Percentiles rank a stretch among this genome's conserved stretches.
Evolutionary conservation across 2,888 invertebrate genomes (phyloP).

Genomic region (Parasteatoda lunata): DNA sequence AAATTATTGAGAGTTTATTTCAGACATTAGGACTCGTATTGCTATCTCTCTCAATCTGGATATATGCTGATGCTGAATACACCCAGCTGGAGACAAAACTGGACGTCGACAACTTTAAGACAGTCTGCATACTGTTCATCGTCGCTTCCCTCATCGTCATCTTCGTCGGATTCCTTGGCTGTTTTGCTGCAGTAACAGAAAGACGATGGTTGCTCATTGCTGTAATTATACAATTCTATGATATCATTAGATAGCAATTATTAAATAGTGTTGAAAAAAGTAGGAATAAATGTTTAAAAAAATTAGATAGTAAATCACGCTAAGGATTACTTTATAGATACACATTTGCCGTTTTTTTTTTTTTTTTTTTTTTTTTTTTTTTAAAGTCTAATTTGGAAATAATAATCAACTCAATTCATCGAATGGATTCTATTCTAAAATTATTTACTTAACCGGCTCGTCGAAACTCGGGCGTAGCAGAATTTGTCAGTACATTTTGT

Average conservation of each 20-base stretch:
- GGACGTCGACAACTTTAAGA: constrained; percentile 47
- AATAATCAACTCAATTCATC: neutral
- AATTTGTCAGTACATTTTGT: too few species aligned
- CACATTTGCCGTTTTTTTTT: neutral
- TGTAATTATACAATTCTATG: constrained; percentile 11
- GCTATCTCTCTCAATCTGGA: constrained; percentile 49
- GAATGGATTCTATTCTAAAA: too few species aligned
- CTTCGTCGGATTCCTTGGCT: constrained; percentile 49
- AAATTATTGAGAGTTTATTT: neutral
- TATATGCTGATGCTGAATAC: constrained; percentile 43
- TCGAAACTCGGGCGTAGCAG: too few species aligned
- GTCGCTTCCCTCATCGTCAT: constrained; percentile 40
- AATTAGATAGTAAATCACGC: too few species aligned
- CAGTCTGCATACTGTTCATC: constrained; percentile 48
- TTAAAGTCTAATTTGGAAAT: neutral
- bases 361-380: neutral
- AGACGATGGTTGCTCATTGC: constrained; percentile 39
- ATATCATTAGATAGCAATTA: too few species aligned
- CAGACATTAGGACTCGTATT: constrained; percentile 46
- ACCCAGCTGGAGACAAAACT: constrained; percentile 41
- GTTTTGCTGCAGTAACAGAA: constrained; percentile 46
- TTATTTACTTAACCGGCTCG: too few species aligned
- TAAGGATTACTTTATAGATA: too few species aligned
- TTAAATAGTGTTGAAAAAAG: too few species aligned
- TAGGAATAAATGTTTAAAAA: too few species aligned